Evolutionary conservation across 2,797 vertebrate species (phyloP).

Genomic region (Aythya fuligula): DNA sequence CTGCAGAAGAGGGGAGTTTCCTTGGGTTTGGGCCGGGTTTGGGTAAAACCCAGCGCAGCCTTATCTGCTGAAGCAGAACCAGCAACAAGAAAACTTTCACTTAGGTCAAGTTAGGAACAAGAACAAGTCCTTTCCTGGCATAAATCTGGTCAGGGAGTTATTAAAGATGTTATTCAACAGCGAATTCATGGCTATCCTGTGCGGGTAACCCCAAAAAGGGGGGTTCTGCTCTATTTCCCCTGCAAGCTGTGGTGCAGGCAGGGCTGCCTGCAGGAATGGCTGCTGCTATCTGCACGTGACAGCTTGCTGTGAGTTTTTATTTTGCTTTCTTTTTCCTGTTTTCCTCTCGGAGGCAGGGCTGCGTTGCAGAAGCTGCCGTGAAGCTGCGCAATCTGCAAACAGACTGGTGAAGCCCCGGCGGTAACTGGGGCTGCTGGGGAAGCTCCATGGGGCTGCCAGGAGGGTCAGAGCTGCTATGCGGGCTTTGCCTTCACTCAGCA

Average conservation of each 20-base stretch:
- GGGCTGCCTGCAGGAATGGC: not conserved
- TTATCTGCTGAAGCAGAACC: not conserved
- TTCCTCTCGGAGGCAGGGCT: not conserved
- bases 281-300: not conserved
- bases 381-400: not conserved
- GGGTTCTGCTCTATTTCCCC: not conserved
- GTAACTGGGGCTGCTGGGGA: not conserved
- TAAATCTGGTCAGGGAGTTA: not conserved
- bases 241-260: fast-evolving
- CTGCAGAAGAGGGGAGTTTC: not conserved
- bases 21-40: not conserved
- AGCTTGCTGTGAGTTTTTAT: not conserved
- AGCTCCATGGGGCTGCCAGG: not conserved
- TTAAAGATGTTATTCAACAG: not conserved
- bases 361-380: not conserved
- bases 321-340: not conserved
- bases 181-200: not conserved
- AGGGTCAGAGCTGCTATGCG: fast-evolving
- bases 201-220: not conserved
- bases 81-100: not conserved
- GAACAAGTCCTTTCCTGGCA: not conserved
- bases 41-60: not conserved
- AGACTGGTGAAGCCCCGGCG: not conserved
- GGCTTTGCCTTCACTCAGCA: not conserved
- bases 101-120: too few relatives aligned